Percentiles rank a stretch among this genome's conserved stretches.
These are phyloP conservation scores for Sminthopsis crassicaudata DNA, from an alignment of 2,113 vertebrate species.

Conservation along the genomic window DNA sequence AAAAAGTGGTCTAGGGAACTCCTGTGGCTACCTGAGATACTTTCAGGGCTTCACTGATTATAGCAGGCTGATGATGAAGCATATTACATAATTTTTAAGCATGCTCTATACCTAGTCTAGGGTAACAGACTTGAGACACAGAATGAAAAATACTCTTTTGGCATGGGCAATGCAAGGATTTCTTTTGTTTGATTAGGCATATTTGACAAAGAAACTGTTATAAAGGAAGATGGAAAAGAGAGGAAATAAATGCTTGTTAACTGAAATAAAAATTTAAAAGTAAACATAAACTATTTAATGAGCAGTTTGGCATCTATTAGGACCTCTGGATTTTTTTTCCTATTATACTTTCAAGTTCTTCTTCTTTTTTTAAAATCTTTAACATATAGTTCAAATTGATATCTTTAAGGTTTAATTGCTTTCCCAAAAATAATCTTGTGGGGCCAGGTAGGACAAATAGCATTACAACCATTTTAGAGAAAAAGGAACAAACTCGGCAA, in stretches of 20 bases:
- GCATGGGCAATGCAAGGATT: not conserved
- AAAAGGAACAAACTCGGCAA: not conserved
- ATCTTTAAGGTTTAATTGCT: not conserved
- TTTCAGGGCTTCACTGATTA: not conserved
- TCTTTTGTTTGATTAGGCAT: not conserved
- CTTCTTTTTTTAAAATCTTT: not conserved
- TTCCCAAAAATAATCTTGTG: not conserved
- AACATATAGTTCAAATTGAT: not conserved
- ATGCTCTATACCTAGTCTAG: not conserved
- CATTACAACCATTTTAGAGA: not conserved
- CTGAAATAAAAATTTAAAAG: not conserved
- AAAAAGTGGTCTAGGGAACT: not conserved
- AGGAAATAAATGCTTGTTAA: not conserved
- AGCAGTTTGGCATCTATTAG: accelerated
- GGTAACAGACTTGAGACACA: not conserved
- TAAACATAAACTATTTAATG: not conserved
- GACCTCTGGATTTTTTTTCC: not conserved
- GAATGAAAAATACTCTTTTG: not conserved
- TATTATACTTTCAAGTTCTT: not conserved
- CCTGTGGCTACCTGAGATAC: not conserved
- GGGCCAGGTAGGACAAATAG: not conserved
- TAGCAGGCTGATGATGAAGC: not conserved
- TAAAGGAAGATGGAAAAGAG: not conserved
- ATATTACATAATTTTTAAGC: not conserved
- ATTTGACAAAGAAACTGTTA: not conserved